Conservation (phyloP, 2,113 vertebrate genomes). For the Phocoena sinus region DNA sequence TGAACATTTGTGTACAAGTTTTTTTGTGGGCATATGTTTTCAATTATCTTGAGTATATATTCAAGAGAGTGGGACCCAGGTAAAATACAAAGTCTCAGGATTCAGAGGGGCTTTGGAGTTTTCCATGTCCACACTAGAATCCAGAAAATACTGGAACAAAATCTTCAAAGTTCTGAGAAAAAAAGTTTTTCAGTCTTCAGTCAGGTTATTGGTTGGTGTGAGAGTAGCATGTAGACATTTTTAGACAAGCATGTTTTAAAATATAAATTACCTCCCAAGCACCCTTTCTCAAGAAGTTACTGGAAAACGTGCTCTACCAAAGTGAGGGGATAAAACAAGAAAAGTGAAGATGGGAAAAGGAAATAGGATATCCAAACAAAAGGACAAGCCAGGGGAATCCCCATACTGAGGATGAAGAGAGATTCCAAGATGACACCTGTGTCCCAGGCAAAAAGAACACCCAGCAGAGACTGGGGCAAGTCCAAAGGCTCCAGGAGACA, state of each 20-base stretch:
- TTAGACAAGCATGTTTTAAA: background rate
- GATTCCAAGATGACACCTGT: background rate
- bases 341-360: background rate
- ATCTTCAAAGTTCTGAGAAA: background rate
- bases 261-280: background rate
- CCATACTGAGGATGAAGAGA: background rate
- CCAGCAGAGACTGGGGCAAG: background rate
- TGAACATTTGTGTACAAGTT: too few relatives aligned
- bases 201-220: background rate
- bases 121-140: background rate
- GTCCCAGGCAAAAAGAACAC: background rate
- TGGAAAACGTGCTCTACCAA: background rate
- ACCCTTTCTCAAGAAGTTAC: background rate
- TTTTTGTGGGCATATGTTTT: too few relatives aligned
- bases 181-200: background rate
- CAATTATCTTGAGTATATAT: too few relatives aligned
- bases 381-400: background rate
- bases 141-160: background rate
- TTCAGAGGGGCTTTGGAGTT: background rate
- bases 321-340: background rate
- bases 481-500: background rate
- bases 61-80: background rate
- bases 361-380: background rate
- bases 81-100: background rate
- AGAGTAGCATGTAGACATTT: background rate